These are phyloP conservation scores for Aegithalos caudatus DNA, from an alignment of 2,113 vertebrate genomes.

Conservation along the genomic window DNA sequence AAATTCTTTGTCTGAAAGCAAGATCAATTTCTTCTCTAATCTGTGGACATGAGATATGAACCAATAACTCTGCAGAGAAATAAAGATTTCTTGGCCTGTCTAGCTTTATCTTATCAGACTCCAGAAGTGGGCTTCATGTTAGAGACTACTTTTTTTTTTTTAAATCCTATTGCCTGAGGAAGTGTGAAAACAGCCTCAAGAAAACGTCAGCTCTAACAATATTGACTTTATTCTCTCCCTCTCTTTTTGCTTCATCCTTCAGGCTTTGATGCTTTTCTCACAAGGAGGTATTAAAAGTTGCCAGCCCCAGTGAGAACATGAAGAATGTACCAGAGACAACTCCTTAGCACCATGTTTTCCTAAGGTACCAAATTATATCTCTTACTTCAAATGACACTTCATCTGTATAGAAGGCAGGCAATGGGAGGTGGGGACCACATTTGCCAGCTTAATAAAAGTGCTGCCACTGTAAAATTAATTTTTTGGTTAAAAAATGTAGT, in stretches of 20 bases:
- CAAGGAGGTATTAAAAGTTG: neutral
- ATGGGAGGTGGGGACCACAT: neutral
- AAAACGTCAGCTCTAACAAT: neutral
- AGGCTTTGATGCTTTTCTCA: neutral
- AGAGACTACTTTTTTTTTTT: neutral
- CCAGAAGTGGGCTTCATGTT: conserved; percentile 40
- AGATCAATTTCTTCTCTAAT: conserved; percentile 62
- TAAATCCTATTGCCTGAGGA: conserved; percentile 52
- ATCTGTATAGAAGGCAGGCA: accelerated
- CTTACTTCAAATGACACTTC: neutral
- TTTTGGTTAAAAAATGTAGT: neutral
- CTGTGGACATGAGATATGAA: conserved; percentile 34
- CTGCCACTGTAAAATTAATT: neutral
- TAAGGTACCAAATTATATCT: neutral
- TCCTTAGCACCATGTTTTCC: neutral
- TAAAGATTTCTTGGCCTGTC: conserved; percentile 66
- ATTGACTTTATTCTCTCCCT: neutral
- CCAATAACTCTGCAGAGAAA: conserved; percentile 48
- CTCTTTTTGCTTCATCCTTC: neutral
- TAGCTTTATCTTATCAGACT: conserved; percentile 56
- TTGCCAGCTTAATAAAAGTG: neutral
- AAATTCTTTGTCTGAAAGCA: conserved; percentile 33
- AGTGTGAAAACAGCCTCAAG: conserved; percentile 48
- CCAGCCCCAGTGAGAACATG: neutral
- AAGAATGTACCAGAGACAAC: neutral